Evolutionary conservation across 2,113 vertebrate species (phyloP), one percentile per base, ranked within the genome.

Genomic region (Camelus bactrianus): DNA sequence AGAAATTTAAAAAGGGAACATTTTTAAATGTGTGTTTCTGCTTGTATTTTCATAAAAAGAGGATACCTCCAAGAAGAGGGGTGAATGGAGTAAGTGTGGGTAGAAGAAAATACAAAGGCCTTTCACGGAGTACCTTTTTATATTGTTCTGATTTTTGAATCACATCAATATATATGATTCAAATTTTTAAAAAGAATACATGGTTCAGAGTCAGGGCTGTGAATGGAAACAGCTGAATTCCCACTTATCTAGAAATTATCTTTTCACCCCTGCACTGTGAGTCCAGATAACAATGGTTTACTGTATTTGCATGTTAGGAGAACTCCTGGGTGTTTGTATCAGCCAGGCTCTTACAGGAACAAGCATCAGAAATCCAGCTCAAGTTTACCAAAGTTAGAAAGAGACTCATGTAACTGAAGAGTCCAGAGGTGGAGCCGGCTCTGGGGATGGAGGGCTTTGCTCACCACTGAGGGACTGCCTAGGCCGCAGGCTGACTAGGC

Each of bases 21-120:
- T n/a, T 91, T 32, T 19, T 17, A 92, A 77, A 69, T 28, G 8
- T 28, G 28, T 69, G 24, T n/a, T 87, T 93, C 72, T 28, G 24
- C 60, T 85, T 48, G 17, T 38, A 24, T 92, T 90, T 75, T 73
- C 30, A 87, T 86, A 56, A 79, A 87, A 89, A 85, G 42, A 70
- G 30, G 12, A 2, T 73, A 69, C 58, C 16, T 70, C 4, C 11
- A 56, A 48, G 26, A 30, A 87, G 30, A 82, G 19, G 13, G 4
- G 16, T 67, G 32, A 67, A 48, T 1, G 5, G 20, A 69, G 26
- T 70, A 58, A 26, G 42, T 26, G 42, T 30, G 42, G 22, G 3
- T 26, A 80, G 19, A 52, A 46, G 35, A 38, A 80, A 72, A 26
- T 20, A n/a, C 58, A 52, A 26, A 50, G 30, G 28, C 48, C 64